A percentile compares a stretch with the other conserved stretches of the same genome.
Evolutionary conservation across 2,113 vertebrate genomes (phyloP).

Genomic region (Brachypteracias leptosomus): DNA sequence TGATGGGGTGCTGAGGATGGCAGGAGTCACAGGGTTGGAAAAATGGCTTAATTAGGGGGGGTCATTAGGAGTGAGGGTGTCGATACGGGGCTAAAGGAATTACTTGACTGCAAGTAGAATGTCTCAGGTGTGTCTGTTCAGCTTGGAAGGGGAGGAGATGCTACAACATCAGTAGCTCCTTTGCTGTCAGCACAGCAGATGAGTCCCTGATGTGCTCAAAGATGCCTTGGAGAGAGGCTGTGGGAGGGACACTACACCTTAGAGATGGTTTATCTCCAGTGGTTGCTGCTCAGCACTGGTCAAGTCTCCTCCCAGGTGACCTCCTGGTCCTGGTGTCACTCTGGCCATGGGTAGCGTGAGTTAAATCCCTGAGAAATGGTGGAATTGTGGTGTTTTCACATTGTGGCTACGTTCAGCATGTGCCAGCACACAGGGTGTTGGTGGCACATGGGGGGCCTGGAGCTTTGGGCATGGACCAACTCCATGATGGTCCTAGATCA

Average conservation of each 20-base stretch:
- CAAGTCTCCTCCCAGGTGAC: not conserved
- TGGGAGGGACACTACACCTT: not conserved
- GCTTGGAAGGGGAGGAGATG: not conserved
- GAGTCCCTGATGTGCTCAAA: accelerated
- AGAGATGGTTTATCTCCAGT: not conserved
- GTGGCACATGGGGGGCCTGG: not conserved
- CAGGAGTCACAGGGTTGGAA: not conserved
- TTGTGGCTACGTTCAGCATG: accelerated
- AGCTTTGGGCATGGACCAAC: not conserved
- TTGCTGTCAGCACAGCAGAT: not conserved
- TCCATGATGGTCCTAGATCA: accelerated
- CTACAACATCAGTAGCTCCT: too few relatives aligned
- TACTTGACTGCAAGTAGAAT: not conserved
- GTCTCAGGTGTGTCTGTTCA: not conserved
- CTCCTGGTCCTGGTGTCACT: not conserved
- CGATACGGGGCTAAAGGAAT: not conserved
- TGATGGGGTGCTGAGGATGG: not conserved
- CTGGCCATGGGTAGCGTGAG: not conserved
- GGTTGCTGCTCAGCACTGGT: not conserved
- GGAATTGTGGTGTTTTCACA: not conserved
- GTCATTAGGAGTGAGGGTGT: not conserved
- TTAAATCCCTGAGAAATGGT: not conserved
- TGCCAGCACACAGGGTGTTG: accelerated
- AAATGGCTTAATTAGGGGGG: not conserved
- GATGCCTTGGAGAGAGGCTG: not conserved